Percentiles rank a stretch among this genome's conserved stretches.
These are phyloP conservation scores for Ptyas mucosa DNA, from an alignment of 2,113 vertebrate species.

Conservation along the genomic window DNA sequence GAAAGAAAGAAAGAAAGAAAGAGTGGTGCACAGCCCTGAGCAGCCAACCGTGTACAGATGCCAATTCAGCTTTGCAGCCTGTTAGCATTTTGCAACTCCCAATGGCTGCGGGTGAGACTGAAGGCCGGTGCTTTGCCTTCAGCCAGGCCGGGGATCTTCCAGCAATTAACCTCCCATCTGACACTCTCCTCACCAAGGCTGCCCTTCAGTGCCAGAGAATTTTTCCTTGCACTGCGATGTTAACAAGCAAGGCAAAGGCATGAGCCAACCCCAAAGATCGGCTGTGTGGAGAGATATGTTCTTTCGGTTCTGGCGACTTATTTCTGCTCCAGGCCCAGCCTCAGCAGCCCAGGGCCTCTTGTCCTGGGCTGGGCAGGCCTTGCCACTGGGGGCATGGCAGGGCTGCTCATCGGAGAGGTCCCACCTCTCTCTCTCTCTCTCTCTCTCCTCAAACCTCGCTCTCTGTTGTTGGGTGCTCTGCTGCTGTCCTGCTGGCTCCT, in stretches of 20 bases:
- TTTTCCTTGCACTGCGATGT: background rate
- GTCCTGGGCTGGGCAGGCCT: background rate
- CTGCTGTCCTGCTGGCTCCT: background rate
- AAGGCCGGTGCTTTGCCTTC: slow-evolving; percentile 65
- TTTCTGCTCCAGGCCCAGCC: background rate
- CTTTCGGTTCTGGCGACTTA: background rate
- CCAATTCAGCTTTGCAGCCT: slow-evolving; percentile 35
- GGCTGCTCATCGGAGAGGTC: background rate
- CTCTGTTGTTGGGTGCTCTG: rapidly evolving
- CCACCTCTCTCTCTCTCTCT: background rate
- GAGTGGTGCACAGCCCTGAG: background rate
- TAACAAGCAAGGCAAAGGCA: background rate
- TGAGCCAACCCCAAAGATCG: background rate
- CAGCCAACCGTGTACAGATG: slow-evolving; percentile 1
- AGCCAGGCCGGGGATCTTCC: background rate
- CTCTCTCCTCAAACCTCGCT: background rate
- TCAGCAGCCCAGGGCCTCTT: background rate
- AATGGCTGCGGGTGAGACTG: slow-evolving; percentile 60
- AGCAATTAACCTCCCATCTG: background rate
- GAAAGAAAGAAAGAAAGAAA: rapidly evolving
- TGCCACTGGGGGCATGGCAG: background rate
- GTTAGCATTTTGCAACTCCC: slow-evolving; percentile 54
- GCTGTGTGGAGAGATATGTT: background rate
- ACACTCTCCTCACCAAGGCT: background rate
- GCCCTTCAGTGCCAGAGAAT: slow-evolving; percentile 6